Evolutionary conservation across 2,888 invertebrate species (phyloP).

Genomic region (Suillia variegata): DNA sequence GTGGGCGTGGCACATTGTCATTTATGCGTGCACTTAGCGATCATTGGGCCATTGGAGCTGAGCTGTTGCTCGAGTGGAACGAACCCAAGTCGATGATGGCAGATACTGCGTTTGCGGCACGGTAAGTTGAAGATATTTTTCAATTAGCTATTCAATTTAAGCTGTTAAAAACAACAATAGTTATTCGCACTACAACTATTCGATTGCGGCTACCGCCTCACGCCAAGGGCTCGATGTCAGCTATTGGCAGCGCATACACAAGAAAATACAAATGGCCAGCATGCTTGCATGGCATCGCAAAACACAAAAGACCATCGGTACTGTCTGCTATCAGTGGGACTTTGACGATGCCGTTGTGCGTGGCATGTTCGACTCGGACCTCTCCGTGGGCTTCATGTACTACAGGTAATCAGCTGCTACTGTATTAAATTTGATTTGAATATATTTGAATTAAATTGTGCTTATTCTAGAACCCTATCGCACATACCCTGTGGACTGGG

Average conservation of each 20-base stretch:
- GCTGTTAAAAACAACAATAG: constrained; percentile 27
- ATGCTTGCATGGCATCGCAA: constrained; percentile 50
- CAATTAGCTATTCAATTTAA: not conserved
- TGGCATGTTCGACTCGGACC: constrained; percentile 57
- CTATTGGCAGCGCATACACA: constrained; percentile 58
- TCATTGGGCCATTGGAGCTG: constrained; percentile 52
- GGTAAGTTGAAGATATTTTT: constrained; percentile 28
- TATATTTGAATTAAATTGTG: constrained; percentile 13
- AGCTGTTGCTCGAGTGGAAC: constrained; percentile 56
- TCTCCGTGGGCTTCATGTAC: constrained; percentile 57
- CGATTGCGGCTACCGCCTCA: constrained; percentile 53
- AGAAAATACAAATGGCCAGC: constrained; percentile 55
- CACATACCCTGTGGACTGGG: constrained; percentile 51
- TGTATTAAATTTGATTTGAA: not conserved
- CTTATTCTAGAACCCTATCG: constrained; percentile 46
- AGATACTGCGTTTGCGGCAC: constrained; percentile 52
- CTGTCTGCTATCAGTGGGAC: constrained; percentile 58
- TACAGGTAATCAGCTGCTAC: constrained; percentile 41
- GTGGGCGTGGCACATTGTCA: constrained; percentile 53
- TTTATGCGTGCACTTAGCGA: constrained; percentile 52
- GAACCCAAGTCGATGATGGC: constrained; percentile 36
- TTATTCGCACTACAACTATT: constrained; percentile 47
- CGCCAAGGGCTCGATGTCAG: constrained; percentile 55
- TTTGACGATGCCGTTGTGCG: constrained; percentile 51
- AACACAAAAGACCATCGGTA: constrained; percentile 51